A percentile compares a stretch with the other conserved stretches of the same genome.
Conservation (phyloP, 64 coral and sea anemone species). For the Catalaphyllia jardinei region DNA sequence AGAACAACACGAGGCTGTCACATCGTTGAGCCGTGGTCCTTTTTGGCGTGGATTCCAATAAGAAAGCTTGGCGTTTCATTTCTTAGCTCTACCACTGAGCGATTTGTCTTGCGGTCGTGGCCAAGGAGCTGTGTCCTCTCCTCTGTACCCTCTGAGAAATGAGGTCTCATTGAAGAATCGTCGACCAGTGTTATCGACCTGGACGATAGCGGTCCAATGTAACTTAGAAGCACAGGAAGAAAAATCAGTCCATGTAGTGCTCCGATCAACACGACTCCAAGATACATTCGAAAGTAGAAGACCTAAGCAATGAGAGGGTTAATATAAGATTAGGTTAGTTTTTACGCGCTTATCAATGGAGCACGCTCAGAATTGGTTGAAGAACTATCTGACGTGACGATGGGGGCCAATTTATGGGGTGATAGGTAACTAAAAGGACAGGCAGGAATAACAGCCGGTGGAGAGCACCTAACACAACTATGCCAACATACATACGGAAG, state of each 20-base stretch:
- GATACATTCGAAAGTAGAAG: constrained; percentile 97
- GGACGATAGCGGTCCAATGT: constrained; percentile 61
- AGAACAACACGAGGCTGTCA: no score
- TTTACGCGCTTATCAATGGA: not conserved
- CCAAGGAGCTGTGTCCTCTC: not conserved
- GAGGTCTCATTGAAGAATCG: not conserved
- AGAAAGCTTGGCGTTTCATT: no score
- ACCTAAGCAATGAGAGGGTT: constrained; percentile 62
- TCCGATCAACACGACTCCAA: constrained; percentile 87
- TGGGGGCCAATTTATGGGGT: not conserved
- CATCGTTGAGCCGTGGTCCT: no score
- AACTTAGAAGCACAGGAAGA: constrained; percentile 88
- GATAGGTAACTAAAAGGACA: constrained; percentile 84
- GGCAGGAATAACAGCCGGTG: constrained; percentile 92
- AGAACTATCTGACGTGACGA: not conserved
- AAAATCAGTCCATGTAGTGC: constrained; percentile 90
- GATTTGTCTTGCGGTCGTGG: not conserved
- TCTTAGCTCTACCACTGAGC: no score
- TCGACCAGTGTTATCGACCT: not conserved
- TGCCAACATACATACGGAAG: constrained; percentile 98
- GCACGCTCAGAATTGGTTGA: not conserved
- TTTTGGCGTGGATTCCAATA: no score
- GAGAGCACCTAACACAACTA: constrained; percentile 89
- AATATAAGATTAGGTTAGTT: not conserved
- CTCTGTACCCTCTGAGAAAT: not conserved